These are phyloP conservation scores for Maccullochella peelii DNA, from an alignment of 2,113 vertebrate species.

Conservation along the genomic window DNA sequence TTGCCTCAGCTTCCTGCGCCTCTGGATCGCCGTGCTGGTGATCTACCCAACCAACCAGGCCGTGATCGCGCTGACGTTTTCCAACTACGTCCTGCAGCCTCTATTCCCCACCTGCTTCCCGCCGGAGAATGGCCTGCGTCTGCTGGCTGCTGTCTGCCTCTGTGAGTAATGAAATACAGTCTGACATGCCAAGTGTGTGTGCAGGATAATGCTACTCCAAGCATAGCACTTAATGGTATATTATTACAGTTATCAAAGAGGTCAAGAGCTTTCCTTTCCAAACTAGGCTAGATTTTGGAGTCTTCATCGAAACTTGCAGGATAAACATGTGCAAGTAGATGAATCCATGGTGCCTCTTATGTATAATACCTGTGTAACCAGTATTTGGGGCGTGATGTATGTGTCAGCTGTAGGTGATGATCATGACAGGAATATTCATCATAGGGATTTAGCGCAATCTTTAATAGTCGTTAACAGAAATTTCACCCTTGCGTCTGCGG, in stretches of 20 bases:
- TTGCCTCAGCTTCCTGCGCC: slow-evolving; percentile 86
- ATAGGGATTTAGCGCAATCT: background rate
- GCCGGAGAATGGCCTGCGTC: slow-evolving; percentile 88
- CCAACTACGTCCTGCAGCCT: slow-evolving; percentile 94
- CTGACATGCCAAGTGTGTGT: background rate
- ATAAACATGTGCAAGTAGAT: background rate
- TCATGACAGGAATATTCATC: background rate
- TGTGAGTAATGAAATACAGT: slow-evolving; percentile 82
- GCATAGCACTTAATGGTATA: background rate
- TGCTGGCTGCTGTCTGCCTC: slow-evolving; percentile 91
- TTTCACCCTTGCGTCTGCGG: background rate
- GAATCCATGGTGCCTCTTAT: too few species aligned
- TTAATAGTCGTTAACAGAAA: background rate
- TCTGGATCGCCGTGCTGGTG: slow-evolving; percentile 94
- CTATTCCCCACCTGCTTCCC: slow-evolving; percentile 92
- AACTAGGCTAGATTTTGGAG: too few species aligned
- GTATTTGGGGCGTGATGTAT: too few species aligned
- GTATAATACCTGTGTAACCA: background rate
- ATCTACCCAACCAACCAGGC: slow-evolving; percentile 97
- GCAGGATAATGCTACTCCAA: background rate
- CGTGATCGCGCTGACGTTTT: slow-evolving; percentile 93
- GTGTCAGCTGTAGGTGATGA: background rate
- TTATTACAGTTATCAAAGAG: background rate
- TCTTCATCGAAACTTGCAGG: background rate
- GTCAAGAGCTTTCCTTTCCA: too few species aligned